phyloP scores from a whole-genome alignment of 2,113 vertebrate genomes.

The Eulacestoma nigropectus region DNA sequence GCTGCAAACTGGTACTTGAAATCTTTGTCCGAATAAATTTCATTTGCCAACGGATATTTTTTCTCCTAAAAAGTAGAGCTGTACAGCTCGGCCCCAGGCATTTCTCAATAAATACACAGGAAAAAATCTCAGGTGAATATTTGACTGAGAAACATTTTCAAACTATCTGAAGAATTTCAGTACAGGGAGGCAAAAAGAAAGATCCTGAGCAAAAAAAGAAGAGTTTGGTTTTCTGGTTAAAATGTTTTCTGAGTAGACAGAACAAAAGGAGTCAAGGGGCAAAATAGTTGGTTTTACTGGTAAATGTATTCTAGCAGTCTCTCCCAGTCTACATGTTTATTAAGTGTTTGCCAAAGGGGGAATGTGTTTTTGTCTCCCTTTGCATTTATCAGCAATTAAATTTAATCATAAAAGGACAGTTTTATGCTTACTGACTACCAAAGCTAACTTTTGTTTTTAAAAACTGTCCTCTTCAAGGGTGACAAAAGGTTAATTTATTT shows the following conservation, averaged over 20 bases:
- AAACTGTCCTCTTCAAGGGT: background rate
- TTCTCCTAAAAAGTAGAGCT: background rate
- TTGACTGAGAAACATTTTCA: background rate
- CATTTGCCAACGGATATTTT: background rate
- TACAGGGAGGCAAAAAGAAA: background rate
- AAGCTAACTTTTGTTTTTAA: background rate
- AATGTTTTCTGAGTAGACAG: background rate
- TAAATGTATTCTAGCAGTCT: background rate
- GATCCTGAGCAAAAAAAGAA: background rate
- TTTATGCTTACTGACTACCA: background rate
- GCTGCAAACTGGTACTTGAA: background rate
- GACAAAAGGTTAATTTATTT: background rate
- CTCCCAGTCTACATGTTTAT: background rate
- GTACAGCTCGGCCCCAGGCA: background rate
- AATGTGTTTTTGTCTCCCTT: background rate
- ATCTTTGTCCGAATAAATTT: background rate
- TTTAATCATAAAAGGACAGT: background rate
- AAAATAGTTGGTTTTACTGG: background rate
- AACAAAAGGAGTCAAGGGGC: background rate
- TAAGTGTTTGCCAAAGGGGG: background rate
- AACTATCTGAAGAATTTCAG: background rate
- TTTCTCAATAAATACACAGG: background rate
- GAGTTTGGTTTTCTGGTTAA: background rate
- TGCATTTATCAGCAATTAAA: background rate
- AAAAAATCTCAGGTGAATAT: background rate